Evolutionary conservation across 2,113 vertebrate genomes (phyloP).

Genomic region (Sapajus apella): DNA sequence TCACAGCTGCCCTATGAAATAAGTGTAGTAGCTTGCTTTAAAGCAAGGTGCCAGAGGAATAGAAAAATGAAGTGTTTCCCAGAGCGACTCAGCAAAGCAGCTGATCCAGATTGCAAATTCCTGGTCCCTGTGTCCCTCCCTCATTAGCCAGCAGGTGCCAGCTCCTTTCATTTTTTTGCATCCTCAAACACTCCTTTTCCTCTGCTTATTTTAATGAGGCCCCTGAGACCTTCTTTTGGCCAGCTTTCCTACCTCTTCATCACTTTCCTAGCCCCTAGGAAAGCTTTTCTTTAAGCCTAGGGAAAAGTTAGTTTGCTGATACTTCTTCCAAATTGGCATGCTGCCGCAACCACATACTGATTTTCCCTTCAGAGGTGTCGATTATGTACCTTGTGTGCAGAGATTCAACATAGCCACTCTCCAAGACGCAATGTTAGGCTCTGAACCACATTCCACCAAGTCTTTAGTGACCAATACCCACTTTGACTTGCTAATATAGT

Average conservation of each 20-base stretch:
- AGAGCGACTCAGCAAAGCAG: neutral
- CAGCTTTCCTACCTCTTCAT: neutral
- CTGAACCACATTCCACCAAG: neutral
- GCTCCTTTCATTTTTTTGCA: neutral
- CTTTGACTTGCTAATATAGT: neutral
- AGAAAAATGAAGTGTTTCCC: neutral
- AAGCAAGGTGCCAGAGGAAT: neutral
- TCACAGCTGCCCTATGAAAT: neutral
- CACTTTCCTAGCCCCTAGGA: neutral
- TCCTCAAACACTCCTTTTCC: neutral
- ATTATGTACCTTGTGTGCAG: neutral
- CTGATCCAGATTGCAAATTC: neutral
- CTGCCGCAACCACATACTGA: neutral
- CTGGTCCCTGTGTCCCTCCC: neutral
- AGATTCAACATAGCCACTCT: neutral
- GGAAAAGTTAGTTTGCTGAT: slow-evolving; percentile 3
- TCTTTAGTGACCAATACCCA: neutral
- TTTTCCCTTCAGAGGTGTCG: neutral
- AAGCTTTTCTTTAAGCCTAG: neutral
- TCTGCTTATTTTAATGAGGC: slow-evolving; percentile 20
- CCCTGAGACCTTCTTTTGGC: neutral
- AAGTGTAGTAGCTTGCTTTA: slow-evolving; percentile 26
- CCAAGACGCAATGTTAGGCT: neutral
- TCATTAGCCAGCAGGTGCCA: neutral
- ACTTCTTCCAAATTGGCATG: neutral